Percentiles rank a stretch among this genome's conserved stretches.
These are phyloP conservation scores for Crematogaster levior DNA, from an alignment of 2,888 invertebrate genomes.

Conservation along the genomic window DNA sequence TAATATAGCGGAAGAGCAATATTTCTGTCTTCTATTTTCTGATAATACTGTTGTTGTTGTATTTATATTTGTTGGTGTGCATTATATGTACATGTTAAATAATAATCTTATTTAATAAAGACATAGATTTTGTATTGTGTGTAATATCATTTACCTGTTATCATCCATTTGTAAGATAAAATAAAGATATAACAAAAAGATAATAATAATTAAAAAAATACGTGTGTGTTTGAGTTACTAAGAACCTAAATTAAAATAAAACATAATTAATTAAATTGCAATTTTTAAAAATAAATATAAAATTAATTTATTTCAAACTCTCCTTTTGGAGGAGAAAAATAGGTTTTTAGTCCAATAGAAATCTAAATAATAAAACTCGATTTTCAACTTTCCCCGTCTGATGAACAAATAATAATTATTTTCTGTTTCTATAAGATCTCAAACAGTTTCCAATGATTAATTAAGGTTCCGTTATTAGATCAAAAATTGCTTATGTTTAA, in stretches of 20 bases:
- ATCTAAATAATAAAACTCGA: no score
- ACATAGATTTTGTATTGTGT: neutral
- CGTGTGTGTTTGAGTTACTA: no score
- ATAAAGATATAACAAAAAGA: neutral
- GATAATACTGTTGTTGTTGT: slow-evolving; percentile 9
- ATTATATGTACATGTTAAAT: slow-evolving; percentile 66
- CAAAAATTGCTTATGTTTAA: no score
- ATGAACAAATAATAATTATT: no score
- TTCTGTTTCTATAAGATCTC: no score
- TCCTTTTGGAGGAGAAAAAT: no score
- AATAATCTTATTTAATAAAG: slow-evolving; percentile 56
- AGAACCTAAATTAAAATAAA: neutral
- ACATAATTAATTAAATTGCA: neutral
- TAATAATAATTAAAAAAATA: no score
- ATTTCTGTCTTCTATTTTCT: neutral
- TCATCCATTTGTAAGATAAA: neutral
- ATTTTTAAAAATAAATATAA: neutral
- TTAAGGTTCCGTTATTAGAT: no score
- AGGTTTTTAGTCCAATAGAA: no score
- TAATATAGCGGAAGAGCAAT: neutral
- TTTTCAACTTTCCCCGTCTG: no score
- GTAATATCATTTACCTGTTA: neutral
- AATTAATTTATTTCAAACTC: no score
- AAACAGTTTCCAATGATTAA: no score
- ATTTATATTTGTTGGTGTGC: slow-evolving; percentile 55